Evolutionary conservation across 2,797 vertebrate species (phyloP).

Genomic region (Cyclura pinguis): DNA sequence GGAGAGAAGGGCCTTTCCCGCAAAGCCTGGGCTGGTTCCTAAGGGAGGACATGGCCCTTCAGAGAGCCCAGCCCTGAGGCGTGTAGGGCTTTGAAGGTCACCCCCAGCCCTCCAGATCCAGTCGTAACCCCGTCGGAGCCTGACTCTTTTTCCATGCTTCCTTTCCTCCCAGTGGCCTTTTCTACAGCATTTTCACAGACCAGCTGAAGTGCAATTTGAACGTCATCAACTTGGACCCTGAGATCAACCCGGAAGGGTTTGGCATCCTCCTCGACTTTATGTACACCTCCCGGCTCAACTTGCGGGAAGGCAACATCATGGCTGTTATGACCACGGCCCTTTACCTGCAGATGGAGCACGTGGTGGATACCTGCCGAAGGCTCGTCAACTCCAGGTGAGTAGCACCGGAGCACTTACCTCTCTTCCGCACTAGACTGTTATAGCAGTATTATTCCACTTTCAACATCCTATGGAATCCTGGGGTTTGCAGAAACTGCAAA

Average conservation of each 20-base stretch:
- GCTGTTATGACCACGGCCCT: slow-evolving; percentile 92
- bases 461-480: too few species aligned
- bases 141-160: background rate
- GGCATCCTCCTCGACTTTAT: slow-evolving; percentile 96
- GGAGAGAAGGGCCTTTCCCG: too few species aligned
- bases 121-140: too few species aligned
- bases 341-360: slow-evolving; percentile 98
- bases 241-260: slow-evolving; percentile 93
- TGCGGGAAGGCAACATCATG: slow-evolving; percentile 90
- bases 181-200: slow-evolving; percentile 96
- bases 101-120: too few species aligned
- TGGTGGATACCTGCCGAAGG: slow-evolving; percentile 95
- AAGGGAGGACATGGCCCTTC: too few species aligned
- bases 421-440: too few species aligned
- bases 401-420: too few species aligned
- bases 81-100: too few species aligned
- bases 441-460: too few species aligned
- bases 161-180: slow-evolving; percentile 87
- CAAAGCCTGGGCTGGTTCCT: too few species aligned
- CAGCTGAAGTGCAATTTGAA: slow-evolving; percentile 90
- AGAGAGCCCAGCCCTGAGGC: too few species aligned
- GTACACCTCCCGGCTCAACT: slow-evolving; percentile 95
- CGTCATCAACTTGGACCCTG: slow-evolving; percentile 91
- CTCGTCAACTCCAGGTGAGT: slow-evolving; percentile 81
- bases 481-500: too few species aligned